Evolutionary conservation across 2,113 vertebrate genomes (phyloP).

Genomic region (Engraulis encrasicolus): DNA sequence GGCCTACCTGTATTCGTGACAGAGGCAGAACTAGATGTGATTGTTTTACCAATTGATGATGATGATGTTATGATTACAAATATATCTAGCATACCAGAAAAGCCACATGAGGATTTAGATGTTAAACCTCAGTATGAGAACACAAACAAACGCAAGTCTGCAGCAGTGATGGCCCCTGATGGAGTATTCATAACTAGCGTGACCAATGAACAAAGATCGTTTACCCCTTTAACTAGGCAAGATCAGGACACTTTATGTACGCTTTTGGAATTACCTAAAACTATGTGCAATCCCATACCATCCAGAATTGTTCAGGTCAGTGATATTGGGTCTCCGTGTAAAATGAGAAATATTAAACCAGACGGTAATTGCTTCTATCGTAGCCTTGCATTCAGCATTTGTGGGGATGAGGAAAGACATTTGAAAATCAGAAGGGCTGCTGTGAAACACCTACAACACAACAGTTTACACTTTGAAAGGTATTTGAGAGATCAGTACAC

Average conservation of each 20-base stretch:
- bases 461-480: neutral
- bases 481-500: neutral
- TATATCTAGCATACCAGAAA: no score
- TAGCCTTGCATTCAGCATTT: conserved; percentile 19
- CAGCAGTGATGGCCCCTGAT: neutral
- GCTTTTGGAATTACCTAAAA: neutral
- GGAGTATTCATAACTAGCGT: neutral
- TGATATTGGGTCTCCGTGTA: conserved; percentile 4
- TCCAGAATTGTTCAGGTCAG: neutral
- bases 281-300: no score
- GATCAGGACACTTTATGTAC: neutral
- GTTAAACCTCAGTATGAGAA: no score
- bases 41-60: no score
- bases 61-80: no score
- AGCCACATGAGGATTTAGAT: no score
- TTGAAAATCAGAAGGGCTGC: conserved; percentile 26
- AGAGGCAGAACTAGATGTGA: no score
- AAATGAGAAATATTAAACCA: conserved; percentile 16
- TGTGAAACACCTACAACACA: conserved; percentile 17
- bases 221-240: neutral
- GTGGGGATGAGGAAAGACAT: conserved; percentile 30
- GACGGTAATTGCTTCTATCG: conserved; percentile 48
- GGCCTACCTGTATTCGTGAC: no score
- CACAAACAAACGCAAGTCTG: no score
- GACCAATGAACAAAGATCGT: neutral